phyloP scores from a whole-genome alignment of 2,113 vertebrate genomes.

The Hemiscyllium ocellatum region DNA sequence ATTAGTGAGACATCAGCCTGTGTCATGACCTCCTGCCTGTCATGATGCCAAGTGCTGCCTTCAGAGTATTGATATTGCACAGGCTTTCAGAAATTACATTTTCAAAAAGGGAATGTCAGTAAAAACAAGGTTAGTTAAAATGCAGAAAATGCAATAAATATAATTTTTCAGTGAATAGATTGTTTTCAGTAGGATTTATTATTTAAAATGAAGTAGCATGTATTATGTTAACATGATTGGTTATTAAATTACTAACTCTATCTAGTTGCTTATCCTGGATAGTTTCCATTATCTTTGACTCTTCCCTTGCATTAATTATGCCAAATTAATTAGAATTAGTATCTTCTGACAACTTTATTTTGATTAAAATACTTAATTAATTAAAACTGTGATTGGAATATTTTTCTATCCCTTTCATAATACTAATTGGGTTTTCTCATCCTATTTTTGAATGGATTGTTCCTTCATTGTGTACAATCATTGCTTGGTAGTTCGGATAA shows the following conservation, averaged over 20 bases:
- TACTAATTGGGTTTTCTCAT: constrained; percentile 19
- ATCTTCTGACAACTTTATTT: constrained; percentile 28
- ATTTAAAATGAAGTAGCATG: background rate
- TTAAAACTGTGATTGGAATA: constrained; percentile 18
- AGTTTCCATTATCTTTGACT: constrained; percentile 18
- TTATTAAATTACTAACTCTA: constrained; percentile 29
- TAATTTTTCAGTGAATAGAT: background rate
- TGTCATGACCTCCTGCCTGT: background rate
- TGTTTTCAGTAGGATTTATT: background rate
- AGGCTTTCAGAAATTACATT: background rate
- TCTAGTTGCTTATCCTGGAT: background rate
- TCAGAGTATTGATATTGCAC: background rate
- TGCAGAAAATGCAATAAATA: background rate
- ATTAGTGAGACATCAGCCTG: background rate
- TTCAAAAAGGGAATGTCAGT: background rate
- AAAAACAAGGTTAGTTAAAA: background rate
- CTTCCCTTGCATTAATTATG: constrained; percentile 28
- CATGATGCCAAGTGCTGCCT: background rate
- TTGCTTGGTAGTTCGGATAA: background rate
- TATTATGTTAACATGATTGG: background rate
- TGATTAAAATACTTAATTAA: constrained; percentile 29
- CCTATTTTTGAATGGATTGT: background rate
- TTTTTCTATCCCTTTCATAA: constrained; percentile 19
- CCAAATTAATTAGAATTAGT: constrained; percentile 33
- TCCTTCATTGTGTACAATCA: background rate